These are phyloP conservation scores for Masticophis lateralis DNA, from an alignment of 2,797 vertebrate species.

Conservation along the genomic window DNA sequence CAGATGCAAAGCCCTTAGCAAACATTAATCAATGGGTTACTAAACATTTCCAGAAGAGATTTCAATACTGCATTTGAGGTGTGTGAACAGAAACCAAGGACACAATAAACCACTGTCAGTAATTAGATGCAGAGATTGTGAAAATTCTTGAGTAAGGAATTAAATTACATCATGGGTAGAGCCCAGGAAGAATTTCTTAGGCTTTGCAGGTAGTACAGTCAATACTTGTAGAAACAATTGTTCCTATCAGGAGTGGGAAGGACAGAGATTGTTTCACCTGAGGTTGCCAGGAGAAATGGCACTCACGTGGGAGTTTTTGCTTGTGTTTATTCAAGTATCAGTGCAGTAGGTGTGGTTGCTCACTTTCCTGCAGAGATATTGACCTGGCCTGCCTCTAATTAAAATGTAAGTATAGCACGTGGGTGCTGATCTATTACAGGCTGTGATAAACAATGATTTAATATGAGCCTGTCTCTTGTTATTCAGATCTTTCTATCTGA, in stretches of 20 bases:
- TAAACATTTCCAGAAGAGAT: not conserved
- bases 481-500: slow-evolving; percentile 59
- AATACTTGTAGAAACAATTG: not conserved
- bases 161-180: not conserved
- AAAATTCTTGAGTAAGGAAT: slow-evolving; percentile 27
- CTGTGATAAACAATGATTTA: slow-evolving; percentile 66
- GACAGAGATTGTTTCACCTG: slow-evolving; percentile 10
- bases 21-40: not conserved
- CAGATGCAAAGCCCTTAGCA: not conserved
- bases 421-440: slow-evolving; percentile 55
- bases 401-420: slow-evolving; percentile 59
- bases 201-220: slow-evolving; percentile 16
- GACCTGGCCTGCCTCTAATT: slow-evolving; percentile 58
- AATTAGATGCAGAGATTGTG: slow-evolving; percentile 14
- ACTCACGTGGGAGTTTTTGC: slow-evolving; percentile 35
- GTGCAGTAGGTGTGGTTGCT: slow-evolving; percentile 38
- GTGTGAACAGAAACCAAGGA: slow-evolving; percentile 32
- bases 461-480: slow-evolving; percentile 42
- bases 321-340: slow-evolving; percentile 53
- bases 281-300: slow-evolving; percentile 32
- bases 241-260: not conserved
- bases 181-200: slow-evolving; percentile 12
- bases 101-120: slow-evolving; percentile 15
- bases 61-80: not conserved
- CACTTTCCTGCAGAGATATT: slow-evolving; percentile 43